Evolutionary conservation across 2,888 invertebrate species (phyloP).

Genomic region (Dendrolimus pini): DNA sequence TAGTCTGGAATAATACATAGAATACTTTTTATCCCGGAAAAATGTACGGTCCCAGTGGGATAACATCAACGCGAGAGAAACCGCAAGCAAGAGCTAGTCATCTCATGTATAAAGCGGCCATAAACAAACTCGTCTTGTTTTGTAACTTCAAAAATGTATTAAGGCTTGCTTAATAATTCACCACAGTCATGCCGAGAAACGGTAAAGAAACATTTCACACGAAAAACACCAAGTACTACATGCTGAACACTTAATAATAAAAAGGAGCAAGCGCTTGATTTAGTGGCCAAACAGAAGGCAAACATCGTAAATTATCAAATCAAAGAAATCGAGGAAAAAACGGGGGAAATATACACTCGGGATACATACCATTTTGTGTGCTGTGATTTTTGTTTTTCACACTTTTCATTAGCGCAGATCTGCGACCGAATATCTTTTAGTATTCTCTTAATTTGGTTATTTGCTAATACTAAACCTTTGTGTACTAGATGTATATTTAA

Average conservation of each 20-base stretch:
- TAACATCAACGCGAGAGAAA: too few relatives aligned
- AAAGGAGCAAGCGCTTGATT: constrained; percentile 13
- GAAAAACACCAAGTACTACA: constrained; percentile 3
- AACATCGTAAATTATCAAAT: constrained; percentile 32
- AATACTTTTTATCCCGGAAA: too few relatives aligned
- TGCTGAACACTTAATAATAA: not conserved
- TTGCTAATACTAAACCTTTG: too few relatives aligned
- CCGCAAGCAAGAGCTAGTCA: too few relatives aligned
- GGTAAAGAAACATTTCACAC: not conserved
- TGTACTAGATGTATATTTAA: too few relatives aligned
- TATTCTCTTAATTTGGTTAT: too few relatives aligned
- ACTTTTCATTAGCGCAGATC: not conserved
- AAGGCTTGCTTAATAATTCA: not conserved
- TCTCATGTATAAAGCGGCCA: too few relatives aligned
- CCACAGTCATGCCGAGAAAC: not conserved
- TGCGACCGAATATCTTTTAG: not conserved
- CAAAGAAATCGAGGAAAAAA: constrained; percentile 18
- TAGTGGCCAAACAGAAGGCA: constrained; percentile 20
- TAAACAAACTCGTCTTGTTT: too few relatives aligned
- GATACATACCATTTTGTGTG: constrained; percentile 6
- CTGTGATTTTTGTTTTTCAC: constrained; percentile 8
- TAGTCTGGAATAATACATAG: too few relatives aligned
- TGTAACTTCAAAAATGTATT: too few relatives aligned
- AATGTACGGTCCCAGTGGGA: too few relatives aligned
- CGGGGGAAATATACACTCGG: constrained; percentile 5